A percentile compares a stretch with the other conserved stretches of the same genome.
Evolutionary conservation across 2,888 invertebrate species (phyloP).

Genomic region (Ochlodes sylvanus): DNA sequence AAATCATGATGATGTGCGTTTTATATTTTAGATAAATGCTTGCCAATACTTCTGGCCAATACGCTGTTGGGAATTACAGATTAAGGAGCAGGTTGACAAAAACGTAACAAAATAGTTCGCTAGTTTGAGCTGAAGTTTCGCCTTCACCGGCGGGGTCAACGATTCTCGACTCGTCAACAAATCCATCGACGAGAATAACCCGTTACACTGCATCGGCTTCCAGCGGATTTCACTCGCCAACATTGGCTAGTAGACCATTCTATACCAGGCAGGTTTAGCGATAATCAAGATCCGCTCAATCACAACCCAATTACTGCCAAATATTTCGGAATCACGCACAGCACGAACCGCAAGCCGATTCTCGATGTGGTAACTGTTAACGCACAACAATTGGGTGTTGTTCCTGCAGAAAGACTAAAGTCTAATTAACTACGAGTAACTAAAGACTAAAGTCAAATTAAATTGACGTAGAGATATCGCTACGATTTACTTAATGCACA

Average conservation of each 20-base stretch:
- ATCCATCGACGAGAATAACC: constrained; percentile 83
- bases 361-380: constrained; percentile 1
- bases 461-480: background rate
- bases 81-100: constrained; percentile 29
- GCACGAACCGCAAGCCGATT: background rate
- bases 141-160: constrained; percentile 77
- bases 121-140: constrained; percentile 70
- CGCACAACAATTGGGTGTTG: background rate
- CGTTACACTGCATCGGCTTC: constrained; percentile 79
- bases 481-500: background rate
- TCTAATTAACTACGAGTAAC: too few relatives aligned
- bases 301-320: constrained; percentile 23
- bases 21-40: too few relatives aligned
- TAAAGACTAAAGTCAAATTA: background rate
- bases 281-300: constrained; percentile 30
- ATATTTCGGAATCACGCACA: constrained; percentile 29
- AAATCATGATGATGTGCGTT: too few relatives aligned
- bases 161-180: constrained; percentile 81
- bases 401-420: too few relatives aligned
- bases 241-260: constrained; percentile 66
- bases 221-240: constrained; percentile 73
- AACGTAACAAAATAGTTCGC: constrained; percentile 48
- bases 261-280: constrained; percentile 43
- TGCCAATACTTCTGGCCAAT: too few relatives aligned
- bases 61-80: background rate